A percentile compares a stretch with the other conserved stretches of the same genome.
phyloP scores from a whole-genome alignment of 2,888 invertebrate species.

The Selenia dentaria region DNA sequence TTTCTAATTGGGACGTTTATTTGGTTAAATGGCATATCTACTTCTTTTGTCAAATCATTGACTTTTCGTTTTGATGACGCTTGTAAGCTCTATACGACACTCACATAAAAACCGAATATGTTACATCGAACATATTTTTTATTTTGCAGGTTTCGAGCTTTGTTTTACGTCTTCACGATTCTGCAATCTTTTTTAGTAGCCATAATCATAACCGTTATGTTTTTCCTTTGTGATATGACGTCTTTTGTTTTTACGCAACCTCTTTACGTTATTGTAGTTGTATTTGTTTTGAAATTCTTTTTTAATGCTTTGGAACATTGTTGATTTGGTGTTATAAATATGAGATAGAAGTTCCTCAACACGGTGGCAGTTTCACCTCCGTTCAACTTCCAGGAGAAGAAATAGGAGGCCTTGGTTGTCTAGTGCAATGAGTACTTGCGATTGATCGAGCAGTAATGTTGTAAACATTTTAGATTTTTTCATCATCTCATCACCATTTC shows the following conservation, averaged over 20 bases:
- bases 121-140: conserved; percentile 34
- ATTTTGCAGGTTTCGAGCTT: conserved; percentile 30
- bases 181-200: conserved; percentile 37
- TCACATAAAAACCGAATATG: conserved; percentile 25
- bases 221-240: conserved; percentile 22
- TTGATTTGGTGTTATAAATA: no score
- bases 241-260: conserved; percentile 30
- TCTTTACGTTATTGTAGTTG: conserved; percentile 14
- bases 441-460: no score
- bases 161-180: conserved; percentile 36
- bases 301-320: not conserved
- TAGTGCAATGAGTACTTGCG: no score
- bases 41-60: no score
- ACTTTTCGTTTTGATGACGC: conserved; percentile 19
- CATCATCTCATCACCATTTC: no score
- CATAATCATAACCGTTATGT: conserved; percentile 36
- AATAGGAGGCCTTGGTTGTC: no score
- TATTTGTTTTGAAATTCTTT: conserved; percentile 4
- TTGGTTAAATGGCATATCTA: no score
- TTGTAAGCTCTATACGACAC: conserved; percentile 9
- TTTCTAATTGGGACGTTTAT: no score
- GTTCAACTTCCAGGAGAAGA: no score
- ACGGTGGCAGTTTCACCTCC: no score
- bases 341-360: no score
- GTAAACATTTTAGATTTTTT: no score